Conservation (phyloP, 2,797 vertebrate species). For the Graptemys geographica region DNA sequence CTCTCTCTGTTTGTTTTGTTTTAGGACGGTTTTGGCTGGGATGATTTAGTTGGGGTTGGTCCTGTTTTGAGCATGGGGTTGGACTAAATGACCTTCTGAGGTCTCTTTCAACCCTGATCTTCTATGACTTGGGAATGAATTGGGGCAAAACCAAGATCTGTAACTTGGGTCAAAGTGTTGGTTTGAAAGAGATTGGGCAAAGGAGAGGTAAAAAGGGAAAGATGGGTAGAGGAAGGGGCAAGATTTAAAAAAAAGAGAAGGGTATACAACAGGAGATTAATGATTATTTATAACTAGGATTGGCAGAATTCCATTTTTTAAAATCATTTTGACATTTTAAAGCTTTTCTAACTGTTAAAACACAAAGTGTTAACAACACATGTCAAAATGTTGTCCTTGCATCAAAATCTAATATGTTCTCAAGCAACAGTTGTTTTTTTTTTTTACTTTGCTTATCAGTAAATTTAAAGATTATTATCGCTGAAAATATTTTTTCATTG, state of each 20-base stretch:
- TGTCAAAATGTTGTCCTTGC: not conserved
- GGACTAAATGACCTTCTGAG: too few relatives aligned
- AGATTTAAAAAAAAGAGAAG: not conserved
- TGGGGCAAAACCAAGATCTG: not conserved
- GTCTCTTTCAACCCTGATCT: too few relatives aligned
- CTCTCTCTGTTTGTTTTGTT: not conserved
- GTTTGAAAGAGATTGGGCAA: not conserved
- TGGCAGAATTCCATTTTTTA: not conserved
- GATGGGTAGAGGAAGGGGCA: not conserved
- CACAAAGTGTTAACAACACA: not conserved
- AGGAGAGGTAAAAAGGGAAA: not conserved
- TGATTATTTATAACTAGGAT: not conserved
- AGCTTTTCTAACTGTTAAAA: not conserved
- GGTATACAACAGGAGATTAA: not conserved
- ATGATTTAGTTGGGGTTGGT: too few relatives aligned
- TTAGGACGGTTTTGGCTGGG: not conserved
- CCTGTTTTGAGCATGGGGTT: too few relatives aligned
- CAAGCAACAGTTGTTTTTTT: not conserved
- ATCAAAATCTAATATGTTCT: not conserved
- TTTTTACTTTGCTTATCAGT: not conserved
- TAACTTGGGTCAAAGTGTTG: not conserved
- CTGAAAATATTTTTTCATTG: not conserved
- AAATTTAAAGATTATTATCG: not conserved
- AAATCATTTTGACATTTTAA: not conserved
- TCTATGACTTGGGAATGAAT: not conserved